Percentiles rank a stretch among this genome's conserved stretches.
These are phyloP conservation scores for Umimayanthus chanpuru DNA, from an alignment of 92 coral and sea anemone species.

Conservation along the genomic window DNA sequence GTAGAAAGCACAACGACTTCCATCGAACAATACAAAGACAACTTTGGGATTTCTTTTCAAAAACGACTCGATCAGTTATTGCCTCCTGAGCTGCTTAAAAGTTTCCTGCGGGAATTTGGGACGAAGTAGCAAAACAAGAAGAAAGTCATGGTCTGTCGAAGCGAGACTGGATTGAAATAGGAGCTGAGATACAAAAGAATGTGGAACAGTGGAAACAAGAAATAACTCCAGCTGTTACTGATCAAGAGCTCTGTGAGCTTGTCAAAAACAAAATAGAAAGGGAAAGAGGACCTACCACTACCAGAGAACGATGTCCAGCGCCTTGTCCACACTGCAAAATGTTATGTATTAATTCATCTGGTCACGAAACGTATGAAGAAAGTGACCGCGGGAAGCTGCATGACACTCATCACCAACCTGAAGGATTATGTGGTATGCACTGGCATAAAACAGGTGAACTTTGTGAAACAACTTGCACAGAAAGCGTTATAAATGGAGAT, in stretches of 20 bases:
- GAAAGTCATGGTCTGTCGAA: neutral
- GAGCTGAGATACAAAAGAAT: neutral
- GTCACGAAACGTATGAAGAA: neutral
- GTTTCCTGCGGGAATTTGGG: constrained; percentile 9
- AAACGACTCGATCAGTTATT: neutral
- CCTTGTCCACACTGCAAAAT: constrained; percentile 28
- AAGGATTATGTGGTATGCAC: neutral
- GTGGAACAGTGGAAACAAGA: neutral
- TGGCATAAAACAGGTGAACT: neutral
- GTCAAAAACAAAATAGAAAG: neutral
- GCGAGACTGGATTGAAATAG: neutral
- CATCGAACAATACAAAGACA: neutral
- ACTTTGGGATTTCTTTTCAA: neutral
- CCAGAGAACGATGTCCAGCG: constrained; percentile 20
- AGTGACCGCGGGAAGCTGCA: neutral
- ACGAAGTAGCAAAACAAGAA: neutral
- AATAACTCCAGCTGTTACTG: neutral
- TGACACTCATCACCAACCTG: neutral
- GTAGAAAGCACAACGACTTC: neutral
- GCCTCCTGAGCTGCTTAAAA: neutral
- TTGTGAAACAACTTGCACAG: neutral
- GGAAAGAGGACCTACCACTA: neutral
- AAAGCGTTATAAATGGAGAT: neutral
- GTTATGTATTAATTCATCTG: too few relatives aligned
- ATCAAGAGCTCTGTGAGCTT: constrained; percentile 9